Conservation (phyloP, 2,888 invertebrate genomes). For the Sarcophaga caerulescens region DNA sequence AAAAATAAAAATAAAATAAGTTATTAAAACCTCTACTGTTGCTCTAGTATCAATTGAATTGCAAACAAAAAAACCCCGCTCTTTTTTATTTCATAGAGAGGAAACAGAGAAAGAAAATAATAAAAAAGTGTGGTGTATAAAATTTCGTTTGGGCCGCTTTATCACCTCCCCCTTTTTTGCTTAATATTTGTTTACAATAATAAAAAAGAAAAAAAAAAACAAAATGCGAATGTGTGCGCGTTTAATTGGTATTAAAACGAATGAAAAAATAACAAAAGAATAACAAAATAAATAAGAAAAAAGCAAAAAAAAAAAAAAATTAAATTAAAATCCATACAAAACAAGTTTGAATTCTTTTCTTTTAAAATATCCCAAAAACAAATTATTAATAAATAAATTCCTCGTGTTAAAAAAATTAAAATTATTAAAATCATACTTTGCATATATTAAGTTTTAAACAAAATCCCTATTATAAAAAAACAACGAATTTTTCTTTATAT, state of each 20-base stretch:
- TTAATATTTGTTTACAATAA: conserved; percentile 50
- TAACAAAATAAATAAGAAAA: conserved; percentile 5
- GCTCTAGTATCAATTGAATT: not conserved
- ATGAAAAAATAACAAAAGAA: conserved; percentile 26
- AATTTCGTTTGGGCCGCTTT: conserved; percentile 15
- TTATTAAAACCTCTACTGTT: not conserved
- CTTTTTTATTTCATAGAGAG: conserved; percentile 3
- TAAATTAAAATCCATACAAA: conserved; percentile 36
- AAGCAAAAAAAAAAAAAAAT: not conserved
- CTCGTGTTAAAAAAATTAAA: not conserved
- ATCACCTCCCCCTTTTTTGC: conserved; percentile 15
- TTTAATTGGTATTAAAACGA: conserved; percentile 51
- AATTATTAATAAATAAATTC: not conserved
- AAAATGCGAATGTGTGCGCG: not conserved
- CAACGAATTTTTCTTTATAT: conserved; percentile 28
- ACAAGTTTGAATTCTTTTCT: conserved; percentile 30
- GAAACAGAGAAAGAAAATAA: not conserved
- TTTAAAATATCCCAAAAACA: conserved; percentile 25
- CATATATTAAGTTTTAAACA: not conserved
- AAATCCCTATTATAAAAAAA: not conserved
- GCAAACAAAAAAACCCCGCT: conserved; percentile 35
- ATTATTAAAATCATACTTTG: not conserved
- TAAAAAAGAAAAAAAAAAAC: not conserved
- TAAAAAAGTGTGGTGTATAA: not conserved
- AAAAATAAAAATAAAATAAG: conserved; percentile 1